Evolutionary conservation across 2,797 vertebrate species (phyloP), one percentile per base, ranked within the genome.

Genomic region (Macropodus opercularis): DNA sequence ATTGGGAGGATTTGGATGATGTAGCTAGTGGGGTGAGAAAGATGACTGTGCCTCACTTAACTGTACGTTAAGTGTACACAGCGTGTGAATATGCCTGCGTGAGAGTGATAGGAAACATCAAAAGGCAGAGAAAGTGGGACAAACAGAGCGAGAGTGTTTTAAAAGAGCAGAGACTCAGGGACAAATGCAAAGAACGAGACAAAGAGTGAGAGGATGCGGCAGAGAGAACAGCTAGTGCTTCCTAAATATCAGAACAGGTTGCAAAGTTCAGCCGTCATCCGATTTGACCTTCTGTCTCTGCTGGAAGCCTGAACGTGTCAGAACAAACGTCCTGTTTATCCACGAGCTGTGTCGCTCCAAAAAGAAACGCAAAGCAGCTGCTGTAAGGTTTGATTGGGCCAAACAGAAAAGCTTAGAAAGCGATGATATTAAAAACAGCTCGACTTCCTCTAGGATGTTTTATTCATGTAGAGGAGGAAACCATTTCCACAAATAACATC

Each of bases 231-330:
- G 2, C 35, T 6, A 26, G 57, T 50, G 22, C 9, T 5, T 47
- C 35, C 3, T 6, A 63, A 71, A 73, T 62, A 77, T 54, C 69
- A 48, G 26, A 68, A 19, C 67, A 70, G 60, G 54, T 66, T 9
- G 7, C 24, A 65, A 80, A 81, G 81, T 81, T 79, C 65, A 75
- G 22, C 18, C 8, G 2, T 46, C 2, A 1, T 63, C 51, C 41
- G 32, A 15, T 2, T 27, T 55, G 63, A 84, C 58, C 74, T 79
- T 79, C 35, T 63, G 54, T 15, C 43, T 63, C 14, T 12, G 26
- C 14, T 31, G 12, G 8, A 68, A 26, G n/a, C 14, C 24, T 18
- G 9, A 60, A 27, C 34, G 22, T 47, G 5, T 55, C 60, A 11
- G 11, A 13, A 32, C 12, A 27, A 63, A 63, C 51, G 19, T 44